Percentiles rank a stretch among this genome's conserved stretches.
phyloP scores from a whole-genome alignment of 2,113 vertebrate species.

The Danio rerio region DNA sequence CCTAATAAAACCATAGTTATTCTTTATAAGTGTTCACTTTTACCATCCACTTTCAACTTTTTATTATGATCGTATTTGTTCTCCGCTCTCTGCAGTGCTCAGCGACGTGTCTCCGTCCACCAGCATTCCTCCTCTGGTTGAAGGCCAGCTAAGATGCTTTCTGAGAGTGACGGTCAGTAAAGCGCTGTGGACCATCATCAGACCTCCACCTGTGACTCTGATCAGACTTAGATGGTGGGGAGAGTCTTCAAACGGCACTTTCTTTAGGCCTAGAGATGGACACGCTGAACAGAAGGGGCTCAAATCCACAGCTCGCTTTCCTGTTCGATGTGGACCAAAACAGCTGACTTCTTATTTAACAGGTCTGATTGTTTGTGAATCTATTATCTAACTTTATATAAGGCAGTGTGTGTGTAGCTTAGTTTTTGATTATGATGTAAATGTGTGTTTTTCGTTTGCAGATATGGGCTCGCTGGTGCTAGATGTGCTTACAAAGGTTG shows the following conservation, averaged over 20 bases:
- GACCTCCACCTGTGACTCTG: slow-evolving; percentile 72
- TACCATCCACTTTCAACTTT: too few species aligned
- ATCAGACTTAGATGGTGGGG: slow-evolving; percentile 94
- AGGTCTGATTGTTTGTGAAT: slow-evolving; percentile 74
- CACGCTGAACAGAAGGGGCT: slow-evolving; percentile 76
- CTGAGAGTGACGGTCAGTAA: slow-evolving; percentile 82
- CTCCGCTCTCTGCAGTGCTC: slow-evolving; percentile 67
- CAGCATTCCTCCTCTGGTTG: slow-evolving; percentile 90
- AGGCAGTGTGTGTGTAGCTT: not conserved
- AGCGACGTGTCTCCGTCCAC: slow-evolving; percentile 82
- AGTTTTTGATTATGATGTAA: not conserved
- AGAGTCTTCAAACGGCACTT: slow-evolving; percentile 85
- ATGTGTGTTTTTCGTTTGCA: slow-evolving; percentile 60
- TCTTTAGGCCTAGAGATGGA: slow-evolving; percentile 81
- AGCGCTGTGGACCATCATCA: slow-evolving; percentile 82
- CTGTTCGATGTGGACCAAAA: slow-evolving; percentile 88
- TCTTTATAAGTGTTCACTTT: too few species aligned
- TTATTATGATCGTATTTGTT: not conserved
- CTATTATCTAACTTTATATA: not conserved
- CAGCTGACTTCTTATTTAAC: slow-evolving; percentile 90
- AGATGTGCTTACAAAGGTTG: slow-evolving; percentile 85
- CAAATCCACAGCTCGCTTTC: slow-evolving; percentile 82
- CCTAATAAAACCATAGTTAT: too few species aligned
- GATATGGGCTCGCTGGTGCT: slow-evolving; percentile 92
- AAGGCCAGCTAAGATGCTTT: slow-evolving; percentile 88